Evolutionary conservation across 2,113 vertebrate genomes (phyloP).

Genomic region (Deroptyus accipitrinus): DNA sequence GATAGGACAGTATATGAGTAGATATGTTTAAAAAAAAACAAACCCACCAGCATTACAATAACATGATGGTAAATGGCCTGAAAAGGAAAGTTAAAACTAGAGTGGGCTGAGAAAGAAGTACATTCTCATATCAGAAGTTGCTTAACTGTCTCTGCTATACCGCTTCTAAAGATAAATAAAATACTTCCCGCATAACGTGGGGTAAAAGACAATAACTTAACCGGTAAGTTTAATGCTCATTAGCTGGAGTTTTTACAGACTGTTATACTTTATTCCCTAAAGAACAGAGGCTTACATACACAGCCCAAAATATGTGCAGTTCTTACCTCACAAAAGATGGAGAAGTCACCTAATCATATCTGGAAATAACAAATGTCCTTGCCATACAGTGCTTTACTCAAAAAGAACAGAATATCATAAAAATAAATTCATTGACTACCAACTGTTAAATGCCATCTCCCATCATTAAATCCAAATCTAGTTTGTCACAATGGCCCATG

Average conservation of each 20-base stretch:
- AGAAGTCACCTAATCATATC: background rate
- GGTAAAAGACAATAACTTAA: conserved; percentile 3
- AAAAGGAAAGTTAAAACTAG: background rate
- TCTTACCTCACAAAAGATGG: background rate
- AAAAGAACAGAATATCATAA: background rate
- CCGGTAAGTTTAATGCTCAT: background rate
- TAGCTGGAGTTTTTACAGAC: background rate
- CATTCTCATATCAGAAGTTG: background rate
- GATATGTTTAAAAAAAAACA: background rate
- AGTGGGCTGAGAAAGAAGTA: background rate
- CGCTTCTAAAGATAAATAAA: background rate
- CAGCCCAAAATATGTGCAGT: conserved; percentile 31
- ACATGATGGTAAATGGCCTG: background rate
- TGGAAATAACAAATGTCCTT: background rate
- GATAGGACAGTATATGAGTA: rapidly evolving
- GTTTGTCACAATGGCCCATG: background rate
- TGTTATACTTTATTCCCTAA: background rate
- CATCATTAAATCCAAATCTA: background rate
- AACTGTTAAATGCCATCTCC: background rate
- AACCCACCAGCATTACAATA: background rate
- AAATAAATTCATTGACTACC: background rate
- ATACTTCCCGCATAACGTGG: background rate
- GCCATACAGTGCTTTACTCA: background rate
- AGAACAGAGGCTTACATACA: background rate
- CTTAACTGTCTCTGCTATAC: background rate